Evolutionary conservation across 2,797 vertebrate species (phyloP).

Genomic region (Macropus fuliginosus): DNA sequence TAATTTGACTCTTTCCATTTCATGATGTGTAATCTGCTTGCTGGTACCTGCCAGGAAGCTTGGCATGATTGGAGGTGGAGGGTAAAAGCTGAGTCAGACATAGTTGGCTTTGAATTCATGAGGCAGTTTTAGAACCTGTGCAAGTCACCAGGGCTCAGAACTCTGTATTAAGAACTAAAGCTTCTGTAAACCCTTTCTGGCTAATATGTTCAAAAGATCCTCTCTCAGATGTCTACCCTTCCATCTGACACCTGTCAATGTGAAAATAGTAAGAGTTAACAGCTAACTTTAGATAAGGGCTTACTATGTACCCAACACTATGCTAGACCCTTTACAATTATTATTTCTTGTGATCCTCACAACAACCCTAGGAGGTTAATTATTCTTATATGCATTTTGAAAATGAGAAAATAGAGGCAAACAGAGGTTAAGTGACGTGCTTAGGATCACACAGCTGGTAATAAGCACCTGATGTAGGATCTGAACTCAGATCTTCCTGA

Average conservation of each 20-base stretch:
- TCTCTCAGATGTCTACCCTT: neutral
- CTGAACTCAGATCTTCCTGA: neutral
- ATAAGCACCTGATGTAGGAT: neutral
- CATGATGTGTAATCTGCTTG: slow-evolving; percentile 16
- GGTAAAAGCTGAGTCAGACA: neutral
- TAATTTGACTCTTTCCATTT: neutral
- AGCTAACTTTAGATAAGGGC: neutral
- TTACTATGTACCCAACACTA: neutral
- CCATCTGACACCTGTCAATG: neutral
- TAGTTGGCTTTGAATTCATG: neutral
- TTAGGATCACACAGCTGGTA: neutral
- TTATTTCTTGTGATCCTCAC: neutral
- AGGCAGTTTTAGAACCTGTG: neutral
- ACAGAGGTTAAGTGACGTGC: neutral
- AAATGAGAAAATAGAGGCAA: neutral
- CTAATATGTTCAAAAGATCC: neutral
- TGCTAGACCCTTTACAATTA: neutral
- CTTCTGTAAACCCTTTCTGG: neutral
- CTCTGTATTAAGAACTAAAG: neutral
- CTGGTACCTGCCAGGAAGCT: slow-evolving; percentile 13
- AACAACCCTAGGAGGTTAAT: neutral
- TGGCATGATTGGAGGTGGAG: slow-evolving; percentile 30
- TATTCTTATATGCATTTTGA: neutral
- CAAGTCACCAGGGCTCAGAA: slow-evolving; percentile 1
- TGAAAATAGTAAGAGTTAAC: neutral